These are phyloP conservation scores for Falco cherrug DNA, from an alignment of 2,797 vertebrate genomes.

Conservation along the genomic window DNA sequence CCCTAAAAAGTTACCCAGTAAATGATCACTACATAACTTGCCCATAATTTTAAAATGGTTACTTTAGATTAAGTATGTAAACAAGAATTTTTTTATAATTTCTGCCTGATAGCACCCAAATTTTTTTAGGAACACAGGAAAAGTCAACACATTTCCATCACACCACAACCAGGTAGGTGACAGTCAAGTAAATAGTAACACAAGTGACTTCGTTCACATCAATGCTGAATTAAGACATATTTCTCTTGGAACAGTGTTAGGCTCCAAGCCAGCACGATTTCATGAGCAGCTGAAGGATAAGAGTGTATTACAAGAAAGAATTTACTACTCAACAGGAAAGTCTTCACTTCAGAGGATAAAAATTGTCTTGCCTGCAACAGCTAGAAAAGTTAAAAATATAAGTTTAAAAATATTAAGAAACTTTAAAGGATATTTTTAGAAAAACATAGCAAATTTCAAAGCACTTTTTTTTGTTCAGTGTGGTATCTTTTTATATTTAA, in stretches of 20 bases:
- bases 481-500: neutral
- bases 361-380: neutral
- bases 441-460: neutral
- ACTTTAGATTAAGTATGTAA: too few relatives aligned
- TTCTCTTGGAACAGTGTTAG: neutral
- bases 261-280: neutral
- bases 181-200: neutral
- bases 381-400: neutral
- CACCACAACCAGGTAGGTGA: neutral
- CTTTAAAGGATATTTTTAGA: neutral
- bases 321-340: neutral
- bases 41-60: neutral
- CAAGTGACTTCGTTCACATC: neutral
- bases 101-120: neutral
- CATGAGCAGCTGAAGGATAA: neutral
- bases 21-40: neutral
- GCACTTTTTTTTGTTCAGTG: neutral
- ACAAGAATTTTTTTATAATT: neutral
- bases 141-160: neutral
- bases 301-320: neutral
- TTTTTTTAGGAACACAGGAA: neutral
- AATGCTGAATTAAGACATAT: neutral
- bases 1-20: neutral
- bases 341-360: neutral
- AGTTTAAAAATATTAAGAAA: neutral